These are phyloP conservation scores for Caloenas nicobarica DNA, from an alignment of 2,113 vertebrate genomes.

Conservation along the genomic window DNA sequence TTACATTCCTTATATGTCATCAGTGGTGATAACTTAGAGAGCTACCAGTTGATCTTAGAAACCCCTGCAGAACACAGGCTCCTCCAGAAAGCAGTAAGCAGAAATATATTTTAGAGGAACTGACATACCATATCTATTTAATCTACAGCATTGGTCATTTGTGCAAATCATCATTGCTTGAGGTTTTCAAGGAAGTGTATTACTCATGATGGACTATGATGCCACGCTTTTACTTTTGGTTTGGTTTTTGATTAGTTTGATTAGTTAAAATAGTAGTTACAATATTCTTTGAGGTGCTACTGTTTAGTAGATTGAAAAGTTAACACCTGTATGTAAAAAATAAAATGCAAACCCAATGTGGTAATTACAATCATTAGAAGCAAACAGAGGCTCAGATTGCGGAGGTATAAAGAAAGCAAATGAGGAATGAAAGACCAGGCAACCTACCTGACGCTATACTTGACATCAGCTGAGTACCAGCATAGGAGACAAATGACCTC, in stretches of 20 bases:
- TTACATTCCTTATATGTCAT: rapidly evolving
- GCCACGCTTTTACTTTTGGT: background rate
- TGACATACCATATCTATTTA: rapidly evolving
- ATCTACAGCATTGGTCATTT: background rate
- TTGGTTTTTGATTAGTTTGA: background rate
- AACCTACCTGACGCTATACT: background rate
- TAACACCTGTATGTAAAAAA: background rate
- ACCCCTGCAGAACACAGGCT: background rate
- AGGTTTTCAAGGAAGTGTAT: background rate
- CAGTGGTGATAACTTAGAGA: background rate
- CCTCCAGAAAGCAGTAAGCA: background rate
- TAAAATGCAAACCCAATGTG: background rate
- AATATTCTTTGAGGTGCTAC: background rate
- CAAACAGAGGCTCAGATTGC: background rate
- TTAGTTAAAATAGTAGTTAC: background rate
- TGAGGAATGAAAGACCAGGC: background rate
- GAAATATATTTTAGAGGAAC: background rate
- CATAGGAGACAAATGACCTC: background rate
- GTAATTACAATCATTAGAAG: background rate
- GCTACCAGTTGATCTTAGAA: background rate
- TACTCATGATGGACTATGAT: background rate
- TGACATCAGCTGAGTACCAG: background rate
- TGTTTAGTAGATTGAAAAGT: background rate
- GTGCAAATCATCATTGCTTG: background rate
- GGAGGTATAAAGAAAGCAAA: background rate